A percentile compares a stretch with the other conserved stretches of the same genome.
phyloP scores from a whole-genome alignment of 1,140 invertebrate genomes.

The Brachionus plicatilis region DNA sequence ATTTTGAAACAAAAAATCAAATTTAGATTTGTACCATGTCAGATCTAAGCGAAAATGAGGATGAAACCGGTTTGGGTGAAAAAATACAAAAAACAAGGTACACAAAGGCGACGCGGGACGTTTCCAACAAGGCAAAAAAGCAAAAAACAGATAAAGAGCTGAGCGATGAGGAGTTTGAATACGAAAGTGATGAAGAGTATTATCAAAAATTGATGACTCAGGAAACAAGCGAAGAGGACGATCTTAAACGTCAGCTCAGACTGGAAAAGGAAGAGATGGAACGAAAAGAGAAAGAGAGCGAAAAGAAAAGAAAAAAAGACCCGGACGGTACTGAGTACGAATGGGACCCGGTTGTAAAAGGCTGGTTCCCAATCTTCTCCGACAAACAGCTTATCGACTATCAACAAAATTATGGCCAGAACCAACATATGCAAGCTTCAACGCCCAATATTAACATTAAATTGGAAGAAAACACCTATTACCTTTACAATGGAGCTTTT shows the following conservation, averaged over 20 bases:
- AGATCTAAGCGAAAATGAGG: neutral
- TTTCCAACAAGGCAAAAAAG: neutral
- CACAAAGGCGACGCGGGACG: neutral
- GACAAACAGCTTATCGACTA: slow-evolving; percentile 26
- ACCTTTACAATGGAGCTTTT: slow-evolving; percentile 34
- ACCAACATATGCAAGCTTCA: neutral
- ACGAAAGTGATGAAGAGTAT: slow-evolving; percentile 30
- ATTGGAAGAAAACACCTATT: slow-evolving; percentile 16
- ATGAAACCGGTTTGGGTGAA: neutral
- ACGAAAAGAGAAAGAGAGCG: slow-evolving; percentile 3
- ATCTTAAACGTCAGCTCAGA: slow-evolving; percentile 12
- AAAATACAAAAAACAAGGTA: neutral
- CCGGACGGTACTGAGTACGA: slow-evolving; percentile 80
- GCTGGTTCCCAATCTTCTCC: slow-evolving; percentile 34
- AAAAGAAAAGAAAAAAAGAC: slow-evolving; percentile 67
- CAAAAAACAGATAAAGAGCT: neutral
- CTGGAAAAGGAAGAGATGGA: slow-evolving; percentile 27
- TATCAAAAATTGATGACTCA: slow-evolving; percentile 2
- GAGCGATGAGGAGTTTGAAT: neutral
- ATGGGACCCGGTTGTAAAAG: slow-evolving; percentile 65
- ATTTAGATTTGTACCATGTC: neutral
- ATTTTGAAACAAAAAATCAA: neutral
- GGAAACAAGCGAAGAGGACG: neutral
- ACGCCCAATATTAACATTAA: neutral
- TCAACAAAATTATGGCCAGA: slow-evolving; percentile 30